Evolutionary conservation across 2,888 invertebrate genomes (phyloP).

Genomic region (Campoplex capitator): DNA sequence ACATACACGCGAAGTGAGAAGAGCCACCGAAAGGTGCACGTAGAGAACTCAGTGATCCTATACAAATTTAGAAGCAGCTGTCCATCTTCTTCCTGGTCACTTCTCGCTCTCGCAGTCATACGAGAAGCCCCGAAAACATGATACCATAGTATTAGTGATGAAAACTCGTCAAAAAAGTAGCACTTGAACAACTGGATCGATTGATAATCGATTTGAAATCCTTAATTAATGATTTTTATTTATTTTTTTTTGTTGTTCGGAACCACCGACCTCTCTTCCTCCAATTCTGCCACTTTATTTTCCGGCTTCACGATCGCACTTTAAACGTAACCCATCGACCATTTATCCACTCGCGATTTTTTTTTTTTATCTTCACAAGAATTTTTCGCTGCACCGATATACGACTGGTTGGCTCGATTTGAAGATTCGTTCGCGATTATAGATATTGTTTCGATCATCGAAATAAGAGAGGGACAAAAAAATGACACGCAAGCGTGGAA

Average conservation of each 20-base stretch:
- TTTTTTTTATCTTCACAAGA: background rate
- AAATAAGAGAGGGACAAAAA: background rate
- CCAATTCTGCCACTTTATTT: constrained; percentile 50
- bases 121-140: constrained; percentile 22
- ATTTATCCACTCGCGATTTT: constrained; percentile 7
- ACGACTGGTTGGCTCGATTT: background rate
- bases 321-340: constrained; percentile 20
- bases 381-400: constrained; percentile 4
- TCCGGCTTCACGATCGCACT: constrained; percentile 58
- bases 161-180: constrained; percentile 12
- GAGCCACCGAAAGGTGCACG: constrained; percentile 38
- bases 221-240: background rate
- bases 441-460: background rate
- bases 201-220: background rate
- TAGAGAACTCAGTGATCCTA: constrained; percentile 62
- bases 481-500: constrained; percentile 60
- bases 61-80: constrained; percentile 72
- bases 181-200: background rate
- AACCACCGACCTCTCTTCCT: constrained; percentile 52
- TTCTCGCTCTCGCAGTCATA: constrained; percentile 33
- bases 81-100: constrained; percentile 70
- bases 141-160: constrained; percentile 28
- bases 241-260: background rate
- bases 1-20: constrained; percentile 31
- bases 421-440: constrained; percentile 29